Base-by-base conservation (phyloP, 2,888 invertebrate genomes). In the Drosophila macrothrix region DNA sequence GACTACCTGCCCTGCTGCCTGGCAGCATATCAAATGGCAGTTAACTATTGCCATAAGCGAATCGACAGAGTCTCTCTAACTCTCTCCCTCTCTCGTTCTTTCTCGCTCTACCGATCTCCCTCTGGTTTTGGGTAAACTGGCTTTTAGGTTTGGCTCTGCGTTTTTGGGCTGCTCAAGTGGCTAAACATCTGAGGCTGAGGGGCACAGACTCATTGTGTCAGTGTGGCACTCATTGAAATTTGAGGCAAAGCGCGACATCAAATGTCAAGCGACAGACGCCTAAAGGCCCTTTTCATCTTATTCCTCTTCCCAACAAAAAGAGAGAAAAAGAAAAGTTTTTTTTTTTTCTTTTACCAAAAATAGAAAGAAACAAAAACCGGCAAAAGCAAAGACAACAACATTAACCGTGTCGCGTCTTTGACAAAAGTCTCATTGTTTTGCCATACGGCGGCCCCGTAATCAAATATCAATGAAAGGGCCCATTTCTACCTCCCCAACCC, bases 381-480 rank as follows among this genome's bases (percentile, higher is more conserved):
- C 46, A 46, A 46, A 16, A 25, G 25, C 25, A 46, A 9, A 16
- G 41, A 9, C 33, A 53, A 22, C 19, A 58, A 7, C 43, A 54
- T 14, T 19, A 56, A n/a, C 50, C 37, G 22, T 37, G 28, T 12
- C 14, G 60, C 66, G 53, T 63, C 61, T 71, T 68, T 77, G 74
- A 80, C 80, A 79, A 82, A 79, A 65, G 84, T 53, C 73, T 76
- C 87, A 84, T 87, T 84, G 84, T 84, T 74, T 72, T 63, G 78
- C 72, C 78, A 79, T 76, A 72, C 79, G 78, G 43, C 79, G 78
- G 43, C 63, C 33, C 46, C 54, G 81, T 83, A 87, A 84, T 84
- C 84, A 84, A 84, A 84, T 84, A 87, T 83, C 84, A 87, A 84
- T 87, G 84, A 79, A 79, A 72, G 63, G 69, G 46, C 29, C 71